Percentiles rank a stretch among this genome's conserved stretches.
Evolutionary conservation across 2,113 vertebrate species (phyloP).

Genomic region (Toxotes chatareus): DNA sequence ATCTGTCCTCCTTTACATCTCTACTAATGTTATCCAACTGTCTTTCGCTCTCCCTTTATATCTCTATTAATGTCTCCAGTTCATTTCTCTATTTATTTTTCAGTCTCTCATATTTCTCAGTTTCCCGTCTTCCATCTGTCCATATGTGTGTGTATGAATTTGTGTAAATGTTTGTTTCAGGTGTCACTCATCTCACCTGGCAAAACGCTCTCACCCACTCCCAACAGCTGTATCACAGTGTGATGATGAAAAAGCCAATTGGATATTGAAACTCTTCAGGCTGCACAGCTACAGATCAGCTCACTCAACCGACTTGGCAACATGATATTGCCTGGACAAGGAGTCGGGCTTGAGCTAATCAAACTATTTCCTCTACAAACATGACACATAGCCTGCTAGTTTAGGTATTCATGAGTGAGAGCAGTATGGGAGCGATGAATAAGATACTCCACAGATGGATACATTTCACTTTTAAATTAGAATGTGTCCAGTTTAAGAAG

Average conservation of each 20-base stretch:
- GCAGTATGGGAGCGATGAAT: background rate
- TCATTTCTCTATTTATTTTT: background rate
- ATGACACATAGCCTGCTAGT: constrained; percentile 13
- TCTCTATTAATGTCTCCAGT: background rate
- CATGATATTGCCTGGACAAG: background rate
- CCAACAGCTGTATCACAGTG: constrained; percentile 14
- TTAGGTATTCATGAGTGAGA: constrained; percentile 50
- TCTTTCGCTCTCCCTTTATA: background rate
- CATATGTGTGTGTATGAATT: background rate
- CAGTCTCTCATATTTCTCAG: background rate
- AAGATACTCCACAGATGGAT: background rate
- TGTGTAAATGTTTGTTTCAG: background rate
- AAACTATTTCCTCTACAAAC: constrained; percentile 46
- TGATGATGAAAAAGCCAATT: constrained; percentile 42
- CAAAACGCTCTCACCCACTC: background rate
- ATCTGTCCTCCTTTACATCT: background rate
- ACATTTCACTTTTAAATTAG: constrained; percentile 42
- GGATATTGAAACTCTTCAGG: background rate
- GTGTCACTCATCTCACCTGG: constrained; percentile 5
- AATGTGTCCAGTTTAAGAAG: constrained; percentile 33
- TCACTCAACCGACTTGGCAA: background rate
- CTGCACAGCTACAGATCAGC: background rate
- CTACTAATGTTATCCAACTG: background rate
- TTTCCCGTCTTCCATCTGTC: background rate
- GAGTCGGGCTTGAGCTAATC: constrained; percentile 26